phyloP scores from a whole-genome alignment of 2,113 vertebrate genomes.

The Perognathus longimembris region DNA sequence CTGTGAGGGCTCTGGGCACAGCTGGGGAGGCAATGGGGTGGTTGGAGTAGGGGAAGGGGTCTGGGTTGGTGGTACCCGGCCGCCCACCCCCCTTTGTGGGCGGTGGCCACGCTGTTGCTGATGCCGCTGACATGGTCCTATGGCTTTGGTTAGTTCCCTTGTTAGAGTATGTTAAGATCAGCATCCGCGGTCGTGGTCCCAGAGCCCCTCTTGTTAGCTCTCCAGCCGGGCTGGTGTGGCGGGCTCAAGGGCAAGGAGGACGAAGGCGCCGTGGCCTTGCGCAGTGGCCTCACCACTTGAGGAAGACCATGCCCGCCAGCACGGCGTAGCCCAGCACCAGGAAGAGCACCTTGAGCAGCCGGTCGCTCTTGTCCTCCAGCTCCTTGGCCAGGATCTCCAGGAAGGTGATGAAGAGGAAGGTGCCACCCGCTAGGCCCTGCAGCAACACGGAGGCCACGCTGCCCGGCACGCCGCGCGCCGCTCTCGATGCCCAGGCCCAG shows the following conservation, averaged over 20 bases:
- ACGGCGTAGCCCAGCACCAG: slow-evolving; percentile 91
- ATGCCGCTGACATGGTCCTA: slow-evolving; percentile 38
- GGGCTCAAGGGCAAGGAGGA: no score
- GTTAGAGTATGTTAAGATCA: slow-evolving; percentile 29
- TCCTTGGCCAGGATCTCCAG: slow-evolving; percentile 94
- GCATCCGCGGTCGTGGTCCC: no score
- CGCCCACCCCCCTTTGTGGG: neutral
- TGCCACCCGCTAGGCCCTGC: slow-evolving; percentile 93
- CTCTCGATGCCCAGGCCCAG: slow-evolving; percentile 93
- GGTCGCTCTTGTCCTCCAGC: slow-evolving; percentile 92
- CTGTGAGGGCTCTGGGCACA: neutral
- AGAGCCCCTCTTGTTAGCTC: no score
- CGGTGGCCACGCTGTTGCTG: accelerated
- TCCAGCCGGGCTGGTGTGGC: no score
- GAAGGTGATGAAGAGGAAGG: slow-evolving; percentile 95
- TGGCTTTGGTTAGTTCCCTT: slow-evolving; percentile 26
- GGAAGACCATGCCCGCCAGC: slow-evolving; percentile 90
- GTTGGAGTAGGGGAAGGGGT: accelerated
- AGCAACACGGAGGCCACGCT: slow-evolving; percentile 89
- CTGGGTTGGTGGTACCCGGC: neutral
- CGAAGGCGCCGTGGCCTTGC: no score
- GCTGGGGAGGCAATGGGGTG: no score
- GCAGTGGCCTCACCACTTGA: slow-evolving; percentile 90
- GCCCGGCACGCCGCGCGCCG: slow-evolving; percentile 84
- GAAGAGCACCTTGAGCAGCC: slow-evolving; percentile 95